phyloP scores from a whole-genome alignment of 2,797 vertebrate species.

The Poeciliopsis gracilis region DNA sequence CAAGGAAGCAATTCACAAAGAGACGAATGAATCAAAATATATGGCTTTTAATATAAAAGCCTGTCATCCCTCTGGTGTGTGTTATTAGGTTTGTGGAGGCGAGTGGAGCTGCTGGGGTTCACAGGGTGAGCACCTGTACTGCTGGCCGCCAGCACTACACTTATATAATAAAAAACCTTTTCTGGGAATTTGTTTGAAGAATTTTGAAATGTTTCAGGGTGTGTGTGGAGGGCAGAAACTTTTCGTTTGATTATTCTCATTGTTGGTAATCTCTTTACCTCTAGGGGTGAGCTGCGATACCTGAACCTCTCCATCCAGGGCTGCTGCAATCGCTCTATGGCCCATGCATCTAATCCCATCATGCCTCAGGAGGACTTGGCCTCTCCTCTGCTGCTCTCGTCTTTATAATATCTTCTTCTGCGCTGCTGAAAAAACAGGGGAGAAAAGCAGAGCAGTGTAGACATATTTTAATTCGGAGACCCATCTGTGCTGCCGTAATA shows the following conservation, averaged over 20 bases:
- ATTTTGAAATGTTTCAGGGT: constrained; percentile 70
- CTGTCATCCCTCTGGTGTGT: constrained; percentile 74
- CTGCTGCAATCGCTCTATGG: constrained; percentile 67
- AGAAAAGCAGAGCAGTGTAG: constrained; percentile 59
- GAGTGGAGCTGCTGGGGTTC: constrained; percentile 75
- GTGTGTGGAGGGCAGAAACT: constrained; percentile 73
- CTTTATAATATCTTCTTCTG: constrained; percentile 36
- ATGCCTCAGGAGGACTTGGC: constrained; percentile 52
- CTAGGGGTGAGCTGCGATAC: constrained; percentile 72
- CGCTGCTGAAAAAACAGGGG: constrained; percentile 10
- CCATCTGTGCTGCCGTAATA: constrained; percentile 13
- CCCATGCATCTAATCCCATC: constrained; percentile 75
- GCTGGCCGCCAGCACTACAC: constrained; percentile 54
- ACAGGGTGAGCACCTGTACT: constrained; percentile 78
- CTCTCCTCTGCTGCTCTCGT: constrained; percentile 45
- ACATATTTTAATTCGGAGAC: constrained; percentile 74
- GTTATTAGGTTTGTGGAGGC: constrained; percentile 90
- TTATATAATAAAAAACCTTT: constrained; percentile 88
- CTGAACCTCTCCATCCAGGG: constrained; percentile 69
- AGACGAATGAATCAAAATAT: constrained; percentile 90
- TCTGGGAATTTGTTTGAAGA: constrained; percentile 84
- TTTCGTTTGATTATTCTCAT: constrained; percentile 83
- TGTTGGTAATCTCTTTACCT: constrained; percentile 87
- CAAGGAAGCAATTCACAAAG: constrained; percentile 57
- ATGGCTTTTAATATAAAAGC: constrained; percentile 88